Evolutionary conservation across 2,113 vertebrate genomes (phyloP), one percentile per base, ranked within the genome.

Genomic region (Shinisaurus crocodilurus): DNA sequence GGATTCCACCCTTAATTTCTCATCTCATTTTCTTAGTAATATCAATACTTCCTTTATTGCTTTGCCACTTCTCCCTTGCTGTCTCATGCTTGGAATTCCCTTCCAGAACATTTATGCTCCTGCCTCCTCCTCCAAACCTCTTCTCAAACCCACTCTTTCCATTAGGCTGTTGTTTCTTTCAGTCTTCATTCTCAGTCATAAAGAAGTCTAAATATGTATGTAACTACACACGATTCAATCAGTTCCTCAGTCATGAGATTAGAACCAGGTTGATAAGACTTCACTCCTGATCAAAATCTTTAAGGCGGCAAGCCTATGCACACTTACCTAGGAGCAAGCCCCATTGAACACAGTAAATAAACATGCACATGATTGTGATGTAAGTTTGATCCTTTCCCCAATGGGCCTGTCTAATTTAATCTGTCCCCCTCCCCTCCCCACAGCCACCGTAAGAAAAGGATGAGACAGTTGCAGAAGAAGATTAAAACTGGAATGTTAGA

Each of bases 391-490:
- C 23, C 18, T 74, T 82, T 75, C 50, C 48, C 10, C 15, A 76
- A 3, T 72, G 69, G 20, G 29, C 34, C 10, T 6, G 5, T 57
- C 37, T 15, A 16, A 1, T 86, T 1, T 63, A 0, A 2, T 93
- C 89, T 84, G 87, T 40, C n/a, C 15, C 15, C 15, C 13, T 57
- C 72, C 25, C 37, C 34, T 13, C 16, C 76, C n/a, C 43, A 4
- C 80, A 99, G 99, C 95, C 98, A 99, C 90, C 97, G 99, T 12
- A 99, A 99, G 97, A 99, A 99, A 95, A 98, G 99, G 82, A 99
- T 99, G 99, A 97, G 98, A n/a, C 98, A 99, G 82, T 97, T 99
- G 0, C 99, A 99, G 95, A 99, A 99, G 93, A 99, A 99, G 95
- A 98, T 99, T 9, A 99, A 99, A 96, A 98, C 98, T 0, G 99